Evolutionary conservation across 92 coral and sea anemone genomes (phyloP).

Genomic region (Porites divaricata): DNA sequence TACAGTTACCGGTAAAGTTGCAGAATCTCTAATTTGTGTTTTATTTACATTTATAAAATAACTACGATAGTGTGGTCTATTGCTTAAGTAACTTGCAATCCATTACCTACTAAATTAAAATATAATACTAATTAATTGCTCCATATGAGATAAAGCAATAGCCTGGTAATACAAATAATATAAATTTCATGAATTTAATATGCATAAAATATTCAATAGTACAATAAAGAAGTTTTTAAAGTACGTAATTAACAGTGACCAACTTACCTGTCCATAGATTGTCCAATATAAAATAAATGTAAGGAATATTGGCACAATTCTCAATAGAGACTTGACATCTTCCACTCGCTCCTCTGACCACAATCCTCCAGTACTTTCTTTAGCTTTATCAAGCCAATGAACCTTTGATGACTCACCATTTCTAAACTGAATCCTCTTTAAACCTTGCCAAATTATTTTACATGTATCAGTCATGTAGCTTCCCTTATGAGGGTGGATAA

Average conservation of each 20-base stretch:
- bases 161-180: no score
- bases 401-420: neutral
- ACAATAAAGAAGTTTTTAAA: no score
- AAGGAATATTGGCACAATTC: constrained; percentile 75
- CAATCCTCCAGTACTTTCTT: constrained; percentile 51
- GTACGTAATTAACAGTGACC: neutral
- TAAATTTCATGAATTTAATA: no score
- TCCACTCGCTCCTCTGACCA: constrained; percentile 73
- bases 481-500: constrained; percentile 62
- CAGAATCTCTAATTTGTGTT: no score
- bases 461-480: constrained; percentile 63
- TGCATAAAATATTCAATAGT: no score
- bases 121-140: no score
- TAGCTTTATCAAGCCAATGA: constrained; percentile 78
- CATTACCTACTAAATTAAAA: no score
- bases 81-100: no score
- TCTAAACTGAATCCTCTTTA: constrained; percentile 30
- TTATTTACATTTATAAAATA: no score
- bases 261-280: constrained; percentile 78
- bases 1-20: no score
- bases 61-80: no score
- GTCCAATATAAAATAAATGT: constrained; percentile 84
- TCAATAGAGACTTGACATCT: constrained; percentile 71
- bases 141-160: no score
- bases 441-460: constrained; percentile 64